phyloP scores from a whole-genome alignment of 2,113 vertebrate genomes.

The Sialia sialis region DNA sequence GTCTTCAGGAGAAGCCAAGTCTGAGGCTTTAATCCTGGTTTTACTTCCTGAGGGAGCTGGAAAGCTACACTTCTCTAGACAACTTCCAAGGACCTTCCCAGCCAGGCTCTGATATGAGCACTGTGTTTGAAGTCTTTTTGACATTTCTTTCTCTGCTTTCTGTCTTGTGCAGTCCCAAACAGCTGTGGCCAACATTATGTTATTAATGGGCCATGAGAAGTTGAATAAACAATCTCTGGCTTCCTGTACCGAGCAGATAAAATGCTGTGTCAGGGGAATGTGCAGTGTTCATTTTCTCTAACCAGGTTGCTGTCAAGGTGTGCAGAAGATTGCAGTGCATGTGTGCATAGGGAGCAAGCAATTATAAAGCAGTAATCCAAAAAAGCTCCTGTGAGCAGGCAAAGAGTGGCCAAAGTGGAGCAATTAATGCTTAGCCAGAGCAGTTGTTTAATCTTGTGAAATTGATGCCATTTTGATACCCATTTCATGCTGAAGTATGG shows the following conservation, averaged over 20 bases:
- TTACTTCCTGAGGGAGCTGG: not conserved
- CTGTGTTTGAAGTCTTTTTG: not conserved
- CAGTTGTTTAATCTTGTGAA: constrained; percentile 32
- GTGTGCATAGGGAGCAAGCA: constrained; percentile 8
- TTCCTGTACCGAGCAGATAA: not conserved
- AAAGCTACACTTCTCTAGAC: not conserved
- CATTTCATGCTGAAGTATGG: not conserved
- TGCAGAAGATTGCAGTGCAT: not conserved
- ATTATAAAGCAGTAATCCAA: constrained; percentile 43
- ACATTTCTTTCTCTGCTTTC: not conserved
- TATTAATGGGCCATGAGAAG: constrained; percentile 22
- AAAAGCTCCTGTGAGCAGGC: constrained; percentile 17
- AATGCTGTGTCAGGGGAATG: not conserved
- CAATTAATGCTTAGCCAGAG: constrained; percentile 41
- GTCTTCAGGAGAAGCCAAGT: not conserved
- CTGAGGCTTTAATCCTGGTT: not conserved
- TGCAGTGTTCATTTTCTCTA: not conserved
- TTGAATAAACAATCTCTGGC: constrained; percentile 19
- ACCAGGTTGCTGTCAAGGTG: not conserved
- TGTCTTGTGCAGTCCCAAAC: not conserved
- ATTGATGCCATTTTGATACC: not conserved
- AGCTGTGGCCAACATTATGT: constrained; percentile 17
- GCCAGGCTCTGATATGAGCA: not conserved
- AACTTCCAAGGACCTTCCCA: not conserved
- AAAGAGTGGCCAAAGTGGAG: constrained; percentile 42